phyloP scores from a whole-genome alignment of 2,113 vertebrate genomes.

The Typhlomys cinereus region DNA sequence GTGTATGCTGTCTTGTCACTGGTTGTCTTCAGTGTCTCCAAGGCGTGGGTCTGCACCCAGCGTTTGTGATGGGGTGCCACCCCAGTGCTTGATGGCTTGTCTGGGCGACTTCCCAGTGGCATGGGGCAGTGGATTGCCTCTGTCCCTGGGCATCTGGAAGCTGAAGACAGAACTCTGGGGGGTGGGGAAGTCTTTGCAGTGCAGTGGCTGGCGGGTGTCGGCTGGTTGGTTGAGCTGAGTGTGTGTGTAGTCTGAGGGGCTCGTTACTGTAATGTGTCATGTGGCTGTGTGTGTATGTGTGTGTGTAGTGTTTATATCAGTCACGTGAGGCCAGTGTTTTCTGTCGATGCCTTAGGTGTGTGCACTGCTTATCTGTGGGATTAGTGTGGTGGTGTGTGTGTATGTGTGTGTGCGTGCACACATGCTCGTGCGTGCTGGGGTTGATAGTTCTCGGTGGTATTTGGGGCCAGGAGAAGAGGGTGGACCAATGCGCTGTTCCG shows the following conservation, averaged over 20 bases:
- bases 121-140: neutral
- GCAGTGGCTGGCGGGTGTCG: neutral
- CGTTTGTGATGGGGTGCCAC: neutral
- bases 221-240: no score
- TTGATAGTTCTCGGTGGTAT: conserved; percentile 56
- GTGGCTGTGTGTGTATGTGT: conserved; percentile 73
- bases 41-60: conserved; percentile 40
- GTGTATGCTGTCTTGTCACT: neutral
- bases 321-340: conserved; percentile 79
- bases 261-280: conserved; percentile 71
- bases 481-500: neutral
- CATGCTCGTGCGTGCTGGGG: neutral
- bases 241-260: conserved; percentile 61
- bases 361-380: neutral
- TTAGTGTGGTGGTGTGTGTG: neutral
- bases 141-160: neutral
- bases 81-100: neutral
- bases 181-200: neutral
- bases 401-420: neutral
- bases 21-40: conserved; percentile 16
- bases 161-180: neutral
- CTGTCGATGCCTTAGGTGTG: conserved; percentile 58
- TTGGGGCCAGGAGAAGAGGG: neutral
- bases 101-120: conserved; percentile 36
- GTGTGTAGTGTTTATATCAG: conserved; percentile 79